These are phyloP conservation scores for Ypsolopha scabrella DNA, from an alignment of 2,888 invertebrate genomes.

Conservation along the genomic window DNA sequence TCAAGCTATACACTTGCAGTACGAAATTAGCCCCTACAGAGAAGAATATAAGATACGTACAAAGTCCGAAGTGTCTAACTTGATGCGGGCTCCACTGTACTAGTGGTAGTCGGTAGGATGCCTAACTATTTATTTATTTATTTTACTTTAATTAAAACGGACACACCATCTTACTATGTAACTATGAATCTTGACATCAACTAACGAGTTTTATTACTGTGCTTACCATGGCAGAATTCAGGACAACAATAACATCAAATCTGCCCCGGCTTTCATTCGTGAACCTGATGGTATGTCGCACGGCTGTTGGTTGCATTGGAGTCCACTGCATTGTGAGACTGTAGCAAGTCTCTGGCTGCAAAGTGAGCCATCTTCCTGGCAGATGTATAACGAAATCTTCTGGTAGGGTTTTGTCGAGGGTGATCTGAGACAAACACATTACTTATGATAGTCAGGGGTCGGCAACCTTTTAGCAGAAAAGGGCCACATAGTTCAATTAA, in stretches of 20 bases:
- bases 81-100: no score
- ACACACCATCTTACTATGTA: no score
- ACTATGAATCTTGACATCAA: no score
- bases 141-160: no score
- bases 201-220: neutral
- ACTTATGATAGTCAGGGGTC: no score
- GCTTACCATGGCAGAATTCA: conserved; percentile 68
- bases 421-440: conserved; percentile 28
- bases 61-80: no score
- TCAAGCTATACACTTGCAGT: no score
- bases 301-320: conserved; percentile 69
- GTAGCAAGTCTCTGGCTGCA: conserved; percentile 67
- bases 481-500: no score
- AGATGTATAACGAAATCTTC: conserved; percentile 69
- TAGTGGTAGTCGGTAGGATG: no score
- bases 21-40: no score
- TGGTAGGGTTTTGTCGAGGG: conserved; percentile 50
- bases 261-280: conserved; percentile 73
- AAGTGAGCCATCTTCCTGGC: conserved; percentile 62
- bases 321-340: conserved; percentile 74
- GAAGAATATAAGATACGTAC: neutral
- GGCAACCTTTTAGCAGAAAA: no score
- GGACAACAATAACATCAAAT: conserved; percentile 74
- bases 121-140: no score
- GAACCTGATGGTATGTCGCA: conserved; percentile 74